Evolutionary conservation across 1,140 invertebrate species (phyloP).

Genomic region (Anagrus nilaparvatae): DNA sequence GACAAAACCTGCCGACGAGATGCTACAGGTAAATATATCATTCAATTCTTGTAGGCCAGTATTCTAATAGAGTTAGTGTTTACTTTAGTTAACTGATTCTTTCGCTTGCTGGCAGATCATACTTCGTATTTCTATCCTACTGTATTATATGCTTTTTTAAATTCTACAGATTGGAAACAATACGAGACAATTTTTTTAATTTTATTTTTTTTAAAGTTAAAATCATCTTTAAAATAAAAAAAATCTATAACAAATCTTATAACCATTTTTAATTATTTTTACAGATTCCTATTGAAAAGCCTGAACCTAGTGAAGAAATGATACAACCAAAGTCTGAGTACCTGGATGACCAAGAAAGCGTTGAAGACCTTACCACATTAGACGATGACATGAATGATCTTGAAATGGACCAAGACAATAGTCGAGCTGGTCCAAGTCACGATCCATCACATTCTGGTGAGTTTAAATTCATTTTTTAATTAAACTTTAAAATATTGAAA

Average conservation of each 20-base stretch:
- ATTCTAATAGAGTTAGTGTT: conserved; percentile 21
- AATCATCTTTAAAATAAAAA: background rate
- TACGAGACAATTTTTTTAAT: conserved; percentile 24
- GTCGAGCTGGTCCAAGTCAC: conserved; percentile 42
- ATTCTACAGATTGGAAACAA: conserved; percentile 33
- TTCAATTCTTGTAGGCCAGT: background rate
- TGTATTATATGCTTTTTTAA: conserved; percentile 21
- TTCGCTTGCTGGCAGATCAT: conserved; percentile 36
- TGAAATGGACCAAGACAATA: conserved; percentile 49
- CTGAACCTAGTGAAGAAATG: conserved; percentile 42
- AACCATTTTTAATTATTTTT: conserved; percentile 8
- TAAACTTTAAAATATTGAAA: too few relatives aligned
- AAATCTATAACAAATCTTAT: background rate
- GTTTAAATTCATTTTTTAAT: too few relatives aligned
- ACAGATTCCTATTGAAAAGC: conserved; percentile 38
- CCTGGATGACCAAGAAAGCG: conserved; percentile 63
- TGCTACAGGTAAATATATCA: conserved; percentile 33
- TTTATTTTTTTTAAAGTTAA: conserved; percentile 1
- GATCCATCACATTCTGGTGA: conserved; percentile 44
- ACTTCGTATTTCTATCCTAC: conserved; percentile 32
- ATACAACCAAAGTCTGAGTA: conserved; percentile 69
- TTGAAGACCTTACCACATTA: conserved; percentile 71
- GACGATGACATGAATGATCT: conserved; percentile 62
- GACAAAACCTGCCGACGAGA: conserved; percentile 40
- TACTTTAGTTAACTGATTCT: conserved; percentile 27